Evolutionary conservation across 2,797 vertebrate genomes (phyloP).

Genomic region (Muscicapa striata): DNA sequence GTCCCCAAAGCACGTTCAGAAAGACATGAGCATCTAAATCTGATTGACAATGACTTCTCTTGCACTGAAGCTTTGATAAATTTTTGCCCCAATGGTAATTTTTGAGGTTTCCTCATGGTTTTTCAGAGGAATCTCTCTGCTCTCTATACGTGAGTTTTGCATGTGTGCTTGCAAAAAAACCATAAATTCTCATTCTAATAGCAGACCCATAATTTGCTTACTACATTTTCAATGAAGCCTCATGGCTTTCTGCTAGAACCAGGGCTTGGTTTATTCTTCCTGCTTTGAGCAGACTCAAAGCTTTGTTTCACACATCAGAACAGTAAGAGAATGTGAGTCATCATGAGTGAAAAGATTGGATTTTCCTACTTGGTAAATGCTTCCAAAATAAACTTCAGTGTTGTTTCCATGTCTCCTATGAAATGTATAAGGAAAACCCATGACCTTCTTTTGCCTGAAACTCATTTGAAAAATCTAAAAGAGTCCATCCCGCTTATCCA

Average conservation of each 20-base stretch:
- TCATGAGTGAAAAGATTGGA: not conserved
- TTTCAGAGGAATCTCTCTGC: not conserved
- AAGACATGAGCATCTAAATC: not conserved
- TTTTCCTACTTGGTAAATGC: not conserved
- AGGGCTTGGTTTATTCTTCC: not conserved
- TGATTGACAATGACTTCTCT: not conserved
- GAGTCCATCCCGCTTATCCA: not conserved
- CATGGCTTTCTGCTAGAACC: not conserved
- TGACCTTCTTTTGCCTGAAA: not conserved
- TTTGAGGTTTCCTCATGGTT: not conserved
- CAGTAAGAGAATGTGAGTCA: not conserved
- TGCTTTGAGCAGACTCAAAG: not conserved
- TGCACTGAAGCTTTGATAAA: not conserved
- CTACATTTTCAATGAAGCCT: not conserved
- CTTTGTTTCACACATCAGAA: not conserved
- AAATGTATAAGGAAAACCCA: not conserved
- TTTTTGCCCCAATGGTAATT: not conserved
- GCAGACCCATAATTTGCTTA: not conserved
- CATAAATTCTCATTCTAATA: not conserved
- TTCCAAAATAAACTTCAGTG: not conserved
- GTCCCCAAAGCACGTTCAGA: not conserved
- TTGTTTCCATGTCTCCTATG: not conserved
- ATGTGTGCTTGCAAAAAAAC: not conserved
- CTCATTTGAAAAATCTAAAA: not conserved
- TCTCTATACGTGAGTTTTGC: not conserved